Percentiles rank a stretch among this genome's conserved stretches.
Conservation (phyloP, 2,888 invertebrate species). For the Odontocerum albicorne region DNA sequence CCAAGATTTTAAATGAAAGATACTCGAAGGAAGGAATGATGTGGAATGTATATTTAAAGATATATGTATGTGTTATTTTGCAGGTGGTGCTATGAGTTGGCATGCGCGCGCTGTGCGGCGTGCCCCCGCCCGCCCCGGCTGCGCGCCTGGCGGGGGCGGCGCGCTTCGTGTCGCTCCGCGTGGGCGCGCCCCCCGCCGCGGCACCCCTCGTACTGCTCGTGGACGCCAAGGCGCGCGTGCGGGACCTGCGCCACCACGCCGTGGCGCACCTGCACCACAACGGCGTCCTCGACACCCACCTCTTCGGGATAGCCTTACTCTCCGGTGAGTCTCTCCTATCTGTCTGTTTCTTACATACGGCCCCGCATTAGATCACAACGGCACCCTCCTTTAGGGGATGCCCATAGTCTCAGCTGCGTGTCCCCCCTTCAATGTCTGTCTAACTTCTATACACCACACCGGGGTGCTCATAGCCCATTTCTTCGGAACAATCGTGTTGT, state of each 20-base stretch:
- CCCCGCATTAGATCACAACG: too few relatives aligned
- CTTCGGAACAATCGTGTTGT: too few relatives aligned
- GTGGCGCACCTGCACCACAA: slow-evolving; percentile 77
- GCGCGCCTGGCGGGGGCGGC: slow-evolving; percentile 55
- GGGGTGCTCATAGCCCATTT: too few relatives aligned
- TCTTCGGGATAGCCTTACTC: slow-evolving; percentile 82
- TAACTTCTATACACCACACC: too few relatives aligned
- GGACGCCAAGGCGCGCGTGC: slow-evolving; percentile 82
- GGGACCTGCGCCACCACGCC: slow-evolving; percentile 80
- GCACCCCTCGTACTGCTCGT: slow-evolving; percentile 57
- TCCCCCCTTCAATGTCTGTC: too few relatives aligned
- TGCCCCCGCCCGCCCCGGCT: slow-evolving; percentile 55
- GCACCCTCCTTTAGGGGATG: too few relatives aligned
- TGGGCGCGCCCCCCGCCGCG: slow-evolving; percentile 59
- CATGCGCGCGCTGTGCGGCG: slow-evolving; percentile 76
- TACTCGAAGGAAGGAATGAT: background rate
- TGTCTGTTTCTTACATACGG: too few relatives aligned
- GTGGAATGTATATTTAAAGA: background rate
- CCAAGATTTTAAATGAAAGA: too few relatives aligned
- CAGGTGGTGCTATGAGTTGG: slow-evolving; percentile 48
- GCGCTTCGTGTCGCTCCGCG: slow-evolving; percentile 66
- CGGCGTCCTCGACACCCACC: slow-evolving; percentile 82
- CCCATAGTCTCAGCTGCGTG: too few relatives aligned
- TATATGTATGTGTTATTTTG: background rate
- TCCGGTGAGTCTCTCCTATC: slow-evolving; percentile 65